Conservation (phyloP, 2,888 invertebrate genomes). For the Pyralis farinalis region DNA sequence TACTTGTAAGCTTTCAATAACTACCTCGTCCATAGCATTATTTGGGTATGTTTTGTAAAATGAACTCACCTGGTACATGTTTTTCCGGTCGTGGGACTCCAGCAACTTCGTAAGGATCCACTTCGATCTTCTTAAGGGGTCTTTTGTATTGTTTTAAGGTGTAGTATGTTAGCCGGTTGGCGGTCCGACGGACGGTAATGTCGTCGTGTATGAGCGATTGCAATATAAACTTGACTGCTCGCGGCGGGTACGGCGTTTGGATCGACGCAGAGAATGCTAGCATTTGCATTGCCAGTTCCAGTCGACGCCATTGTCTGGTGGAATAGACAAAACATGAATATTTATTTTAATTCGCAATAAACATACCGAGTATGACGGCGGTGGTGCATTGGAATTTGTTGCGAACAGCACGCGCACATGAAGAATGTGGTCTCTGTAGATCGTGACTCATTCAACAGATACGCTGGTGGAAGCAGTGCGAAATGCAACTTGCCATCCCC, state of each 20-base stretch:
- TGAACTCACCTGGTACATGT: slow-evolving; percentile 55
- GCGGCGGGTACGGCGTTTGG: slow-evolving; percentile 83
- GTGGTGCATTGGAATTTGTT: no score
- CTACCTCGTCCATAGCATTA: no score
- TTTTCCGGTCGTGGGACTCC: slow-evolving; percentile 46
- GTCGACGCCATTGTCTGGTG: slow-evolving; percentile 90
- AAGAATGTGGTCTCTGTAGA: no score
- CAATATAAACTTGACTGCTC: slow-evolving; percentile 83
- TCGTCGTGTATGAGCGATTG: slow-evolving; percentile 87
- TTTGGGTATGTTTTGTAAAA: no score
- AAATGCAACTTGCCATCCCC: no score
- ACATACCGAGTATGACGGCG: no score
- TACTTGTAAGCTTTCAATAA: no score
- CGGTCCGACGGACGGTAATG: slow-evolving; percentile 88
- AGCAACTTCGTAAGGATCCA: slow-evolving; percentile 79
- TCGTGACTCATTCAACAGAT: no score
- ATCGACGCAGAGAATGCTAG: slow-evolving; percentile 86
- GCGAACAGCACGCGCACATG: no score
- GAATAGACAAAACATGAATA: slow-evolving; percentile 1
- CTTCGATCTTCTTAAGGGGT: slow-evolving; percentile 78
- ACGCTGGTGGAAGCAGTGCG: no score
- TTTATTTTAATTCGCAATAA: no score
- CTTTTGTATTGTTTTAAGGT: slow-evolving; percentile 88
- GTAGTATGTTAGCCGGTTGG: slow-evolving; percentile 81
- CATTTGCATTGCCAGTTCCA: slow-evolving; percentile 87